phyloP scores from a whole-genome alignment of 2,113 vertebrate species.

The Corynorhinus townsendii region DNA sequence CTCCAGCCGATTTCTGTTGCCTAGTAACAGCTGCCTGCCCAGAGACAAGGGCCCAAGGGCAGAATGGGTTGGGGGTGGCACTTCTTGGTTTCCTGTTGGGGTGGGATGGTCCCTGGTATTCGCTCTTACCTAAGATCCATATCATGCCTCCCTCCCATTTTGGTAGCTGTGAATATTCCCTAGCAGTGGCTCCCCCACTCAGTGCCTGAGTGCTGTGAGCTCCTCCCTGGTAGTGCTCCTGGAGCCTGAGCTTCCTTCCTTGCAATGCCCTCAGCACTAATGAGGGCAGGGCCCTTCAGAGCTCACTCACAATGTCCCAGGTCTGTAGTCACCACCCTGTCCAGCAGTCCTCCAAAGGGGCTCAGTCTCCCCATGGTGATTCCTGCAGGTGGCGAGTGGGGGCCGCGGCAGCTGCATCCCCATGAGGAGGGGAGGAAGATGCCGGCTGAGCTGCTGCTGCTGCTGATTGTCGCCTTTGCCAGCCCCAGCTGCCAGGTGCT shows the following conservation, averaged over 20 bases:
- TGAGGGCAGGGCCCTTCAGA: neutral
- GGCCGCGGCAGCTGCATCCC: conserved; percentile 94
- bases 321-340: neutral
- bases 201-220: neutral
- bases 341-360: neutral
- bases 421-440: conserved; percentile 99
- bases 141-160: neutral
- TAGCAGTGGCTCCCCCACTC: neutral
- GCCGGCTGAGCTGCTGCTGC: conserved; percentile 96
- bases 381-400: conserved; percentile 89
- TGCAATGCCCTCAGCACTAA: neutral
- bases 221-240: neutral
- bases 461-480: conserved; percentile 88
- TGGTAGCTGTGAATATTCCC: neutral
- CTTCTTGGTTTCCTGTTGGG: conserved; percentile 51
- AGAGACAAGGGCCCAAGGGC: conserved; percentile 54
- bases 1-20: conserved; percentile 74
- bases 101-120: conserved; percentile 34
- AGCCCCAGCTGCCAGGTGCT: conserved; percentile 87
- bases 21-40: conserved; percentile 71
- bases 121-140: neutral
- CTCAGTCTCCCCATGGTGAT: neutral
- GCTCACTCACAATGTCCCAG: neutral
- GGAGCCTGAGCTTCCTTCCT: neutral
- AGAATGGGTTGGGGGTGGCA: conserved; percentile 37